These are phyloP conservation scores for Bombycilla garrulus DNA, from an alignment of 2,113 vertebrate species.

Conservation along the genomic window DNA sequence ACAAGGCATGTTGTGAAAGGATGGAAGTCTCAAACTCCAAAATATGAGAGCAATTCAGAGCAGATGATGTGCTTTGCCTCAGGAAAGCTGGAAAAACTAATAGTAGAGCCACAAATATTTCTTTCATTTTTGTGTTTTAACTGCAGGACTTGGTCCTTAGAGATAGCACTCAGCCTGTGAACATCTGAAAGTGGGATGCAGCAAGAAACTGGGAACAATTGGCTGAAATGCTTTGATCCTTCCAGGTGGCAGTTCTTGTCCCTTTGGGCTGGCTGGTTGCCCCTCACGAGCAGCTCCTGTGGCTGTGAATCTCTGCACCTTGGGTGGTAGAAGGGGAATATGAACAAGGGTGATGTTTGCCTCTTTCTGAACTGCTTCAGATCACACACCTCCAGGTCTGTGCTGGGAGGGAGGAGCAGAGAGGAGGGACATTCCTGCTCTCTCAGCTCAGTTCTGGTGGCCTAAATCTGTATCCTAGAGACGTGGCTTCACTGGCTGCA, in stretches of 20 bases:
- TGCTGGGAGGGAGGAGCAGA: background rate
- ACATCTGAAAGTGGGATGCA: background rate
- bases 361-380: background rate
- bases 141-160: background rate
- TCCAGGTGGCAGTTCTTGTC: background rate
- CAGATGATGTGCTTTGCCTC: background rate
- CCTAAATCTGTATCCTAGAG: background rate
- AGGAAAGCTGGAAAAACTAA: background rate
- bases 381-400: accelerated
- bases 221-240: background rate
- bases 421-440: background rate
- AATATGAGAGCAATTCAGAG: background rate
- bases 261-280: background rate
- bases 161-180: background rate
- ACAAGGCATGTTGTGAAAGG: background rate
- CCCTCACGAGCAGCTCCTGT: accelerated
- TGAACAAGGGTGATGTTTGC: background rate
- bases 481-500: background rate
- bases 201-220: background rate
- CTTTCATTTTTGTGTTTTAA: background rate
- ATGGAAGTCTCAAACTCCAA: background rate
- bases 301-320: background rate
- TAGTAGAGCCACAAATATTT: background rate
- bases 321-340: background rate
- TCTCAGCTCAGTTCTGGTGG: background rate